A percentile compares a stretch with the other conserved stretches of the same genome.
Conservation (phyloP, 2,797 vertebrate species). For the Crocidura indochinensis region DNA sequence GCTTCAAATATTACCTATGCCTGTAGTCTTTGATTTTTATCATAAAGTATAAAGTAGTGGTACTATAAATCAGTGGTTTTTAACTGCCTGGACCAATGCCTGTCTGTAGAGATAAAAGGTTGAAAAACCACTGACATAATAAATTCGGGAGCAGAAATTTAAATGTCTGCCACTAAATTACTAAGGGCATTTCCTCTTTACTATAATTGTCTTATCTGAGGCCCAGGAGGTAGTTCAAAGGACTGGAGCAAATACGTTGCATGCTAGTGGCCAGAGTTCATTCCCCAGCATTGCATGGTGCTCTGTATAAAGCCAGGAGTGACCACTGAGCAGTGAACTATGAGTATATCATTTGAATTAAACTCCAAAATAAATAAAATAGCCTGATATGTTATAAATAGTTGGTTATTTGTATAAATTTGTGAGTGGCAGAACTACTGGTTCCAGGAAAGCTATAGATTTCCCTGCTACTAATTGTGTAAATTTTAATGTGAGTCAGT, state of each 20-base stretch:
- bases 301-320: too few relatives aligned
- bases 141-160: constrained; percentile 38
- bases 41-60: neutral
- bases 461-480: constrained; percentile 1
- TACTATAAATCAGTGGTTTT: neutral
- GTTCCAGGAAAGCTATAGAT: neutral
- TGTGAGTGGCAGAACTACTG: neutral
- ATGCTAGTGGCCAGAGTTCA: too few relatives aligned
- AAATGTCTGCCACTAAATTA: neutral
- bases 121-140: neutral
- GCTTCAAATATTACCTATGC: neutral
- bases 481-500: neutral
- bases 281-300: too few relatives aligned
- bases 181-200: neutral
- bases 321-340: too few relatives aligned
- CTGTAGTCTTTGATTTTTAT: constrained; percentile 53
- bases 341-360: too few relatives aligned
- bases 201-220: too few relatives aligned
- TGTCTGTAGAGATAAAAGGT: too few relatives aligned
- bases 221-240: too few relatives aligned
- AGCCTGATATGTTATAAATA: neutral
- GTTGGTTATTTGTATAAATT: constrained; percentile 10
- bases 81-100: too few relatives aligned
- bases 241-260: too few relatives aligned
- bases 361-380: constrained; percentile 1